These are phyloP conservation scores for Cyanistes caeruleus DNA, from an alignment of 2,113 vertebrate species.

Conservation along the genomic window DNA sequence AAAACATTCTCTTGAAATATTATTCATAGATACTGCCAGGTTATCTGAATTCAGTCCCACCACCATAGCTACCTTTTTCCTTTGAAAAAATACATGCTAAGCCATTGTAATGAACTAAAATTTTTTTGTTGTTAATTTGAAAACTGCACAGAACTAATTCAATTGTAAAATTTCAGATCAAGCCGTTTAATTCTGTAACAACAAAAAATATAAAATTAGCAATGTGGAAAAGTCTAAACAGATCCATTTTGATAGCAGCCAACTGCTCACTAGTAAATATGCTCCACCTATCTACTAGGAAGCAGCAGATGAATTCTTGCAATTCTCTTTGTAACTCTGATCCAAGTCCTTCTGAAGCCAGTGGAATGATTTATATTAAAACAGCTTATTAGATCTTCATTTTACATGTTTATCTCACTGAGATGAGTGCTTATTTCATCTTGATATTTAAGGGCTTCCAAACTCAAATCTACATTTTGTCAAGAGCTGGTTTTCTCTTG, in stretches of 20 bases:
- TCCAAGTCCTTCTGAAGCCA: constrained; percentile 16
- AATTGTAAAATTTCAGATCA: neutral
- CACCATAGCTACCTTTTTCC: neutral
- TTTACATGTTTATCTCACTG: neutral
- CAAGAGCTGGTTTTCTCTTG: neutral
- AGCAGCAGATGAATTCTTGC: constrained; percentile 29
- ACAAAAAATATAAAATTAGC: neutral
- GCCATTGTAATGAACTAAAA: neutral
- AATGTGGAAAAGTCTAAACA: neutral
- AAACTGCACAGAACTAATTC: neutral
- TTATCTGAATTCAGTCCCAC: neutral
- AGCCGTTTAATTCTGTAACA: neutral
- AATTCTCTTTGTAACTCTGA: neutral
- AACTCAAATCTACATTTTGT: neutral
- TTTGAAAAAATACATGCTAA: neutral
- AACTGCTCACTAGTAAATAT: neutral
- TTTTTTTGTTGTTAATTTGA: neutral
- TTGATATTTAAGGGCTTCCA: neutral
- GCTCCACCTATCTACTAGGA: neutral
- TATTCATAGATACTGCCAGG: neutral
- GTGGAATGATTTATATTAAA: neutral
- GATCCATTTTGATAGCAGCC: neutral
- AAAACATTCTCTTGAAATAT: neutral
- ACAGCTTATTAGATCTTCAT: neutral
- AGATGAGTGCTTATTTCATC: neutral